Conservation (phyloP, 1,140 invertebrate genomes). For the Cotesia chilonis region DNA sequence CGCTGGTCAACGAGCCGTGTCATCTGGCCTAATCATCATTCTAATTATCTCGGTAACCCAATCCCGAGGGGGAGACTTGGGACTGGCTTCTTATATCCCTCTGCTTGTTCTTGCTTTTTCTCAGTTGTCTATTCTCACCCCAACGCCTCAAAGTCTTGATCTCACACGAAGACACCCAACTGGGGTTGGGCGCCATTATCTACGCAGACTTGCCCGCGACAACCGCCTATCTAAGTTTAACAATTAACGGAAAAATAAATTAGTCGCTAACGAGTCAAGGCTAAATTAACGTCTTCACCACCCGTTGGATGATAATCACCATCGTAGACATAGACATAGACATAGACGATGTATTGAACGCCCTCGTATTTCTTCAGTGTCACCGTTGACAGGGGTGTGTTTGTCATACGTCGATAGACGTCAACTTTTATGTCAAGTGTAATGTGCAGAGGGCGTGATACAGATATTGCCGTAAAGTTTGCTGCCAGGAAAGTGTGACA, state of each 20-base stretch:
- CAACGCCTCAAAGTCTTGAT: too few species aligned
- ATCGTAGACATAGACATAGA: too few species aligned
- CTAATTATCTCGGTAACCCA: conserved; percentile 63
- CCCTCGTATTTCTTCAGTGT: neutral
- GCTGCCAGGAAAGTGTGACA: conserved; percentile 6
- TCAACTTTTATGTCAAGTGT: conserved; percentile 43
- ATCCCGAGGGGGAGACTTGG: conserved; percentile 44
- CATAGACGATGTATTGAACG: neutral
- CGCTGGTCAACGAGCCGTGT: conserved; percentile 58
- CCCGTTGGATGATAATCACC: conserved; percentile 15
- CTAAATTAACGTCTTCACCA: conserved; percentile 13
- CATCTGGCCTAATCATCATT: conserved; percentile 58
- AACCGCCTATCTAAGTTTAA: conserved; percentile 63
- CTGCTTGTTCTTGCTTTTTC: neutral
- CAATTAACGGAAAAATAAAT: conserved; percentile 64
- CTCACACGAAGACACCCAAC: conserved; percentile 36
- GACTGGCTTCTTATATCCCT: conserved; percentile 45
- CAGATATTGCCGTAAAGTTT: conserved; percentile 33
- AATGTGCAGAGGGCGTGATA: conserved; percentile 5
- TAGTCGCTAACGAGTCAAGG: conserved; percentile 46
- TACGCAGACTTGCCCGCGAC: conserved; percentile 35
- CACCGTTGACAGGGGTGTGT: conserved; percentile 45
- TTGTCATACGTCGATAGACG: conserved; percentile 64
- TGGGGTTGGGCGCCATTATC: conserved; percentile 8
- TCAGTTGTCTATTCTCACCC: neutral